Evolutionary conservation across 64 coral and sea anemone genomes (phyloP), one percentile per base, ranked within the genome.

Genomic region (Trachythela sp.): DNA sequence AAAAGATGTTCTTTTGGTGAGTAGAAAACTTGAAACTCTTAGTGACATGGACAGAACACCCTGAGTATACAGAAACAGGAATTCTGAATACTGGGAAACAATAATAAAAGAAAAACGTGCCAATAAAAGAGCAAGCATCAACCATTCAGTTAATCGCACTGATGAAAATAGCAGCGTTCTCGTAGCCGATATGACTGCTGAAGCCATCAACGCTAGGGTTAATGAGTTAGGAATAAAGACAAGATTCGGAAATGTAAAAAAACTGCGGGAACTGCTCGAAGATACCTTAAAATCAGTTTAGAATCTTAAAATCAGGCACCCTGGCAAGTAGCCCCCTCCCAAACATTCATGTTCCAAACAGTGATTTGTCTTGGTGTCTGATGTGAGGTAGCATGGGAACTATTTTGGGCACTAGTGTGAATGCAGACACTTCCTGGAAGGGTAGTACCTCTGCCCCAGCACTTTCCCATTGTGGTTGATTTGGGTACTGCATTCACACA

Each of bases 11-110:
- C 43, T 91, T 13, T 36, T 77, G 7, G n/a, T 91, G 8, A 70
- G 85, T 75, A 70, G 80, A 40, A 92, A 84, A 50, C 59, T 87
- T 29, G 85, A 87, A 85, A 40, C 72, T 39, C 86, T 92, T 49
- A 58, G 27, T 72, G 64, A 87, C n/a, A 37, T 34, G 9, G 91
- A 88, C 36, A 86, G 91, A 88, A 40, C 43, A 83, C 85, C 85
- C 85, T 84, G 92, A 89, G 40, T 36, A 40, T 93, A 89, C 48
- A 77, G 43, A 15, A 93, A 90, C 77, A 75, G 67, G 86, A 89
- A 86, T 54, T 36, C 27, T 77, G 70, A 43, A 22, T 93, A 93
- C 80, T 93, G 88, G 84, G 68, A 90, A 18, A 77, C 39, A 15
- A 43, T 14, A 11, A 89, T 93, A 32, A 87, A 58, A 31, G 67